A percentile compares a stretch with the other conserved stretches of the same genome.
These are phyloP conservation scores for Tribolium freemani DNA, from an alignment of 2,888 invertebrate genomes.

Conservation along the genomic window DNA sequence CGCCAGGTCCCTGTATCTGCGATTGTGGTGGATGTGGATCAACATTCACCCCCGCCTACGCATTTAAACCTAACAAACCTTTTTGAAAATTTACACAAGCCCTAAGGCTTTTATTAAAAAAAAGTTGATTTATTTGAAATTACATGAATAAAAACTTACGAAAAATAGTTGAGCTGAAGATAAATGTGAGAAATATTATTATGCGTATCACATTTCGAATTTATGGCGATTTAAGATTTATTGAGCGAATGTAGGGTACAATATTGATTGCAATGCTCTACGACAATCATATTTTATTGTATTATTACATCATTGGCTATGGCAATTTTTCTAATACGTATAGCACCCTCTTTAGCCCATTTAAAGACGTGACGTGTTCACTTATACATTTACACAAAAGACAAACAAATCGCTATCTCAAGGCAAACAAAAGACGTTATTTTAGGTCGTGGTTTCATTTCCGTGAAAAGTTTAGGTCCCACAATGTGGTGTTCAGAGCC, in stretches of 20 bases:
- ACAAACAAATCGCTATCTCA: slow-evolving; percentile 10
- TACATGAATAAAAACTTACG: slow-evolving; percentile 2
- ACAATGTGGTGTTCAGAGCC: background rate
- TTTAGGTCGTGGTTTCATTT: slow-evolving; percentile 2
- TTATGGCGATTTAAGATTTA: slow-evolving; percentile 29
- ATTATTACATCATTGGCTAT: background rate
- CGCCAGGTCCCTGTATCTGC: slow-evolving; percentile 18
- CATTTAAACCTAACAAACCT: background rate
- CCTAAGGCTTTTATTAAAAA: no score
- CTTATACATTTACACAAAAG: background rate
- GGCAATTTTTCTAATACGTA: background rate
- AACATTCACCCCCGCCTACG: slow-evolving; percentile 19
- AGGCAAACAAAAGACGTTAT: background rate
- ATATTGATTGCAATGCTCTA: slow-evolving; percentile 14
- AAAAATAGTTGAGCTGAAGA: slow-evolving; percentile 3
- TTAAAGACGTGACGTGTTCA: slow-evolving; percentile 4
- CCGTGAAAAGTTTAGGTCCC: slow-evolving; percentile 1
- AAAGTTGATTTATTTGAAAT: no score
- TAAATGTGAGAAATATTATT: slow-evolving; percentile 19
- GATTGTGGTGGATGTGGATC: slow-evolving; percentile 34
- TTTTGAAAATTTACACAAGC: background rate
- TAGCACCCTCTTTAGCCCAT: background rate
- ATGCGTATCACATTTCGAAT: slow-evolving; percentile 18
- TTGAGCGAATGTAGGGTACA: slow-evolving; percentile 13
- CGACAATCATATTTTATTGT: slow-evolving; percentile 10